phyloP scores from a whole-genome alignment of 1,140 invertebrate genomes.

The Bradynema listronoti region DNA sequence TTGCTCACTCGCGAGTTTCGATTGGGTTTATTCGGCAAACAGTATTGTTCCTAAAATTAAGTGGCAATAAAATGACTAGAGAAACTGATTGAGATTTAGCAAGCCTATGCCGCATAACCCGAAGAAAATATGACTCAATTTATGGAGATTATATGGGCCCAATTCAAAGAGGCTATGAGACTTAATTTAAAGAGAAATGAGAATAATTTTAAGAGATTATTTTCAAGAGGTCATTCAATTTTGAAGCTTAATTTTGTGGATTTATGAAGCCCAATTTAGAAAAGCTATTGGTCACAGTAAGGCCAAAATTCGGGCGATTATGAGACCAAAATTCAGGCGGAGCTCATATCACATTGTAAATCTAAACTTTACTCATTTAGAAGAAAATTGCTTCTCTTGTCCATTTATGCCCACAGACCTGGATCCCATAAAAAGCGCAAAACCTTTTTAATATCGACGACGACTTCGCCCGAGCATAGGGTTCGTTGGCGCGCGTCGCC shows the following conservation, averaged over 20 bases:
- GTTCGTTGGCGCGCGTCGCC: conserved; percentile 7
- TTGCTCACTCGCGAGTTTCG: not conserved
- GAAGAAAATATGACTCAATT: too few relatives aligned
- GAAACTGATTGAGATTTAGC: not conserved
- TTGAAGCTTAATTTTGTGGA: conserved; percentile 2
- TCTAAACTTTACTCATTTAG: too few relatives aligned
- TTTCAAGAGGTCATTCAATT: not conserved
- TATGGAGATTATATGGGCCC: conserved; percentile 4
- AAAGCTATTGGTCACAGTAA: not conserved
- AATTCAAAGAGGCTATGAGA: not conserved
- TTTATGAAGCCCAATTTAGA: conserved; percentile 10
- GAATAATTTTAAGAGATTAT: conserved; percentile 1
- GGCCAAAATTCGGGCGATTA: too few relatives aligned
- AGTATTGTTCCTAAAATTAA: conserved; percentile 39
- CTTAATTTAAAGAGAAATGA: not conserved
- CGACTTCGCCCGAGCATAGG: conserved; percentile 36
- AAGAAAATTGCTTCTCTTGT: not conserved
- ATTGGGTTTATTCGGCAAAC: conserved; percentile 20
- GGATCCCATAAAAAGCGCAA: conserved; percentile 2
- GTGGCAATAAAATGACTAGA: too few relatives aligned
- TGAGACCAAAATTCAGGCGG: too few relatives aligned
- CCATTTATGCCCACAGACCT: not conserved
- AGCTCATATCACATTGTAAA: too few relatives aligned
- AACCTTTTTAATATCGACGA: conserved; percentile 44
- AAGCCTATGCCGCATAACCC: too few relatives aligned